These are phyloP conservation scores for Acrocephalus scirpaceus DNA, from an alignment of 2,797 vertebrate species.

Conservation along the genomic window DNA sequence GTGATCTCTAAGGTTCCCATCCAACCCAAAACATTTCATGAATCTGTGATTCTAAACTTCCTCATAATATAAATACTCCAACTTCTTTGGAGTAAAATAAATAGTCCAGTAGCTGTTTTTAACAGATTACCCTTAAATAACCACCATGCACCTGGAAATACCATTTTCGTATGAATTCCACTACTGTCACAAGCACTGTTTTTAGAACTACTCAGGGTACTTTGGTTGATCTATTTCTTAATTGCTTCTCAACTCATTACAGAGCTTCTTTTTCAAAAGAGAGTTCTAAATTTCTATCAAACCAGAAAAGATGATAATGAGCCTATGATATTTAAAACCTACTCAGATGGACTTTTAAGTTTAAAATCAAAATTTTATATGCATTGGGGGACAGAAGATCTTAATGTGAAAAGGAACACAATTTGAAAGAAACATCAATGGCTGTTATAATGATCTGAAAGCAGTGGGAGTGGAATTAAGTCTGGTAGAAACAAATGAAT, in stretches of 20 bases:
- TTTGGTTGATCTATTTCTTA: not conserved
- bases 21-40: not conserved
- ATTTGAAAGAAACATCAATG: not conserved
- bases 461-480: not conserved
- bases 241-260: not conserved
- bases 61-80: not conserved
- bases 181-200: not conserved
- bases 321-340: not conserved
- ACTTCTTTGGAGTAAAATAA: not conserved
- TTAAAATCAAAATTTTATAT: not conserved
- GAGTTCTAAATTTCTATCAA: not conserved
- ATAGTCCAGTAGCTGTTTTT: not conserved
- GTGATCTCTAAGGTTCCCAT: not conserved
- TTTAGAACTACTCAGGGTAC: not conserved
- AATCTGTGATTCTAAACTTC: not conserved
- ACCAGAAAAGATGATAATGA: not conserved
- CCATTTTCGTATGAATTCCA: not conserved
- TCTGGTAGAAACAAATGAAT: not conserved
- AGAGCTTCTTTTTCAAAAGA: not conserved
- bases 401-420: not conserved
- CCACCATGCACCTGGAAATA: not conserved
- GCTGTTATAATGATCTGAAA: not conserved
- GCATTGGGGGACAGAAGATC: not conserved
- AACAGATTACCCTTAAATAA: not conserved
- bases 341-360: not conserved